phyloP scores from a whole-genome alignment of 2,113 vertebrate species.

The Cochlearius cochlearius region DNA sequence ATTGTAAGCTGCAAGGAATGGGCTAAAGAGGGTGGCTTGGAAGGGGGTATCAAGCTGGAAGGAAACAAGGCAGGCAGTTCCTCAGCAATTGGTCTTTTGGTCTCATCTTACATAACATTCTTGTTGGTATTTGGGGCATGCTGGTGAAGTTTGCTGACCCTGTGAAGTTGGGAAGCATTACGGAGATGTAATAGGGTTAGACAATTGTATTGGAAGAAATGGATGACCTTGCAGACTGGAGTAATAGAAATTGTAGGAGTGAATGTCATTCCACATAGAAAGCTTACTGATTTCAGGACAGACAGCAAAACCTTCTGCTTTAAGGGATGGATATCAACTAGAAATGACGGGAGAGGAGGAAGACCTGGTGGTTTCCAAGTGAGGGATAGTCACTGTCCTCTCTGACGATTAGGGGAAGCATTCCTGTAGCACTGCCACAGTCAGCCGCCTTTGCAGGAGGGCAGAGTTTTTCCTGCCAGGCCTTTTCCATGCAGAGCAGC shows the following conservation, averaged over 20 bases:
- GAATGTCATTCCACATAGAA: neutral
- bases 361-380: neutral
- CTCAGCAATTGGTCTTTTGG: neutral
- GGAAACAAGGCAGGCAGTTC: neutral
- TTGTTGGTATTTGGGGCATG: neutral
- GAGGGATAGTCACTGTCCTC: neutral
- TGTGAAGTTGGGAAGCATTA: neutral
- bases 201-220: slow-evolving; percentile 18
- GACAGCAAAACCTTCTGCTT: neutral
- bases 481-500: neutral
- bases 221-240: neutral
- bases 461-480: neutral
- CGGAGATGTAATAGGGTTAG: neutral
- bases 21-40: neutral
- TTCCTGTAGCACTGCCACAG: neutral
- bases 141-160: neutral
- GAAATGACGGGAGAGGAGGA: neutral
- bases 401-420: neutral
- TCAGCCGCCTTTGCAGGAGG: neutral
- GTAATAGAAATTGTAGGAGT: neutral
- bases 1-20: neutral
- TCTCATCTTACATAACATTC: neutral
- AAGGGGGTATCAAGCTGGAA: neutral
- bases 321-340: neutral
- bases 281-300: neutral